phyloP scores from a whole-genome alignment of 2,113 vertebrate genomes.

The Pseudopipra pipra region DNA sequence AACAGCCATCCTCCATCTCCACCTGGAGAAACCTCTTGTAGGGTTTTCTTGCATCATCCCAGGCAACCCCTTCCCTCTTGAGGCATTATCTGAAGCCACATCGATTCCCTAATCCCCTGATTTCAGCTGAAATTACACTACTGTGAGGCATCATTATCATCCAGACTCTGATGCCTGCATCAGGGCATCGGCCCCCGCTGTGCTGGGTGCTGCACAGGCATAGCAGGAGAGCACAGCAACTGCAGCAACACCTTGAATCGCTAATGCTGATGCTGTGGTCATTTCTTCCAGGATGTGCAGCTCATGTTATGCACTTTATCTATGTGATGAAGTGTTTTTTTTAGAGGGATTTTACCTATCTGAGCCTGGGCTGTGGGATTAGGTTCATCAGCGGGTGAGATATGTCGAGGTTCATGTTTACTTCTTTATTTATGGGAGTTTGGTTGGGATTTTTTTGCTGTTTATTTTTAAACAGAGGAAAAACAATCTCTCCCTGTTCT shows the following conservation, averaged over 20 bases:
- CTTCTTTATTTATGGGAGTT: background rate
- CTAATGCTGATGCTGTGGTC: background rate
- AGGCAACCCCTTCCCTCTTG: rapidly evolving
- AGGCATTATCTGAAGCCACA: background rate
- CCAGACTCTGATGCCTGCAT: rapidly evolving
- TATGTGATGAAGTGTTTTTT: background rate
- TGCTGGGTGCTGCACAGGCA: background rate
- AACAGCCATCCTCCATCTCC: background rate
- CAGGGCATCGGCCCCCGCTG: rapidly evolving
- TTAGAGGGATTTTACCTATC: background rate
- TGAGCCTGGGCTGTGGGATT: background rate
- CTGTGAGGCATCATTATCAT: background rate
- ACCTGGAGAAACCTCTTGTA: background rate
- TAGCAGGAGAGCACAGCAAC: background rate
- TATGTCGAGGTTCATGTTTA: background rate
- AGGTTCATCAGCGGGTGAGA: background rate
- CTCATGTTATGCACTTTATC: background rate
- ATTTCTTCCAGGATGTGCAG: background rate
- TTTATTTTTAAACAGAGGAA: background rate
- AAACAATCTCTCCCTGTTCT: background rate
- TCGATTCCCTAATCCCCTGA: background rate
- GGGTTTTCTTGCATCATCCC: background rate
- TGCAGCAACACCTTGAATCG: background rate
- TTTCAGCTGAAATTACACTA: background rate
- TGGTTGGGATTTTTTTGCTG: background rate